A percentile compares a stretch with the other conserved stretches of the same genome.
These are phyloP conservation scores for Drosophila lacicola DNA, from an alignment of 2,888 invertebrate genomes.

Conservation along the genomic window DNA sequence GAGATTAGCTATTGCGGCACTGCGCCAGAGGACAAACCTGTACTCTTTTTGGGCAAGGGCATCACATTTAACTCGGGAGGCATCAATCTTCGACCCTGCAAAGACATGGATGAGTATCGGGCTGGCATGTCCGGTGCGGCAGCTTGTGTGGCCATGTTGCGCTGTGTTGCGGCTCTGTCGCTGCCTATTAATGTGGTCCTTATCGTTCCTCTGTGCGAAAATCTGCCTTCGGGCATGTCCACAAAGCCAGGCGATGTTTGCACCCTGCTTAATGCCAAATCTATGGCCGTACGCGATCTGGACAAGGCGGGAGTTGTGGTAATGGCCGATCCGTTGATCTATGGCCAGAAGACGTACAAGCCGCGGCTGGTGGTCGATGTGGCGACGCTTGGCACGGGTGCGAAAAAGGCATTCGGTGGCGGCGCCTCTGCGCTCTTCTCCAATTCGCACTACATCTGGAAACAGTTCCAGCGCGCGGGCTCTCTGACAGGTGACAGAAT, in stretches of 20 bases:
- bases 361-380: constrained; percentile 87
- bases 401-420: constrained; percentile 86
- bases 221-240: constrained; percentile 87
- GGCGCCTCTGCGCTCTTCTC: constrained; percentile 87
- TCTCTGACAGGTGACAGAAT: constrained; percentile 87
- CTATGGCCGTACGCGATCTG: constrained; percentile 85
- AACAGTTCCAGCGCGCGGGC: constrained; percentile 86
- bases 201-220: constrained; percentile 85
- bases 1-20: constrained; percentile 87
- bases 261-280: constrained; percentile 86
- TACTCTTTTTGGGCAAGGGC: constrained; percentile 87
- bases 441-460: constrained; percentile 86
- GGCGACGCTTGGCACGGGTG: constrained; percentile 86
- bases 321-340: constrained; percentile 92
- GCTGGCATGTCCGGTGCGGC: constrained; percentile 89
- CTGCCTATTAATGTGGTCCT: constrained; percentile 86
- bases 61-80: constrained; percentile 86
- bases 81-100: constrained; percentile 69
- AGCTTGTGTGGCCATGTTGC: constrained; percentile 86
- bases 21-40: constrained; percentile 84
- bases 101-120: constrained; percentile 80
- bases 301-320: constrained; percentile 92
- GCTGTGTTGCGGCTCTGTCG: constrained; percentile 86
- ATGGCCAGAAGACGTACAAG: constrained; percentile 89
- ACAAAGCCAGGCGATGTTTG: constrained; percentile 86